These are phyloP conservation scores for Clarias pachynema DNA, from an alignment of 2,797 vertebrate genomes.

Conservation along the genomic window DNA sequence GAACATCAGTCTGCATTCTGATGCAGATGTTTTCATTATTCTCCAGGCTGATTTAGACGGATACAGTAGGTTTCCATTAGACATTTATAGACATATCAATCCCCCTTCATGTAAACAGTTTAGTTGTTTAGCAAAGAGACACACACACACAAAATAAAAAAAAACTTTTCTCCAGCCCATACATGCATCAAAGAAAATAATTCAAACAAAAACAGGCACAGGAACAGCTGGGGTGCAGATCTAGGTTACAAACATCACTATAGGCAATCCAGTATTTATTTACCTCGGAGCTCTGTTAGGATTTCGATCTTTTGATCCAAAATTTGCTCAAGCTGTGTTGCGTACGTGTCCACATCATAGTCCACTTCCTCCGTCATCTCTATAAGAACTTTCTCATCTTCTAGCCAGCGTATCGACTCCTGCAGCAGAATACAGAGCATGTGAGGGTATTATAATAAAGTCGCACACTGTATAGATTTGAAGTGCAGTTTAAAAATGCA, in stretches of 20 bases:
- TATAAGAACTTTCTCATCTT: slow-evolving; percentile 92
- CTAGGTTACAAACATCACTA: background rate
- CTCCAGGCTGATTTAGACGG: background rate
- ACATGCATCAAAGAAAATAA: background rate
- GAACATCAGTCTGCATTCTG: background rate
- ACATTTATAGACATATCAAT: background rate
- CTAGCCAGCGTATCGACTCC: slow-evolving; percentile 96
- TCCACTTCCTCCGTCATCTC: slow-evolving; percentile 99
- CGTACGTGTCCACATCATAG: slow-evolving; percentile 93
- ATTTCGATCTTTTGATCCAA: slow-evolving; percentile 96
- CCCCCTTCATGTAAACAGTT: background rate
- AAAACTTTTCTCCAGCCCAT: background rate
- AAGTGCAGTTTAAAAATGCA: background rate
- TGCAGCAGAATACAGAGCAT: slow-evolving; percentile 57
- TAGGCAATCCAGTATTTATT: background rate
- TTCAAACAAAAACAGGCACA: background rate
- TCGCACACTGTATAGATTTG: background rate
- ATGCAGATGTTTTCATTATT: background rate
- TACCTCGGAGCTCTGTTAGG: slow-evolving; percentile 83
- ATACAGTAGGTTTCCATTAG: background rate
- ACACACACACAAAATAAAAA: no score
- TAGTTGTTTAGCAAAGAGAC: background rate
- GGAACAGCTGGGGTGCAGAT: background rate
- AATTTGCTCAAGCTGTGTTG: slow-evolving; percentile 93
- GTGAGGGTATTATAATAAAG: background rate